A percentile compares a stretch with the other conserved stretches of the same genome.
Conservation (phyloP, 2,888 invertebrate species). For the Tillus elongatus region DNA sequence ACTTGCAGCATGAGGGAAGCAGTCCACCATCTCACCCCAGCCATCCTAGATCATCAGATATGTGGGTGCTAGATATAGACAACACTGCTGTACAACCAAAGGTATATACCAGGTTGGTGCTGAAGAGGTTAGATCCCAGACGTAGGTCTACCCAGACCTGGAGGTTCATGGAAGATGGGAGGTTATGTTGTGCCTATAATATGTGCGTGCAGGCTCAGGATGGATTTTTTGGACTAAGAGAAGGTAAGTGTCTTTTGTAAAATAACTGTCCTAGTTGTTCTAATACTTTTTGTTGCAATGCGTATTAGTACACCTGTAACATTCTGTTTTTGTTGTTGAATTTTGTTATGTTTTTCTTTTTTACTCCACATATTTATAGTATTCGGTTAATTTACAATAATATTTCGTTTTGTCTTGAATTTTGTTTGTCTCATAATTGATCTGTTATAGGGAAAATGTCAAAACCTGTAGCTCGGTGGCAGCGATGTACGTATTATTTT, state of each 20-base stretch:
- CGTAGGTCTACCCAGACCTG: constrained; percentile 87
- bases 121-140: constrained; percentile 75
- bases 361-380: too few relatives aligned
- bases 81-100: constrained; percentile 70
- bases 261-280: too few relatives aligned
- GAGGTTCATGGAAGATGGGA: constrained; percentile 75
- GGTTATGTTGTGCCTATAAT: constrained; percentile 77
- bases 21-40: constrained; percentile 50
- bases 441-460: constrained; percentile 34
- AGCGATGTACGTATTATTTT: constrained; percentile 51
- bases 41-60: constrained; percentile 33
- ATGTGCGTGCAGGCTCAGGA: constrained; percentile 77
- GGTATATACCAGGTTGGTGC: constrained; percentile 61
- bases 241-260: constrained; percentile 32
- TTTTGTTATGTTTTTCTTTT: too few relatives aligned
- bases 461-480: constrained; percentile 47
- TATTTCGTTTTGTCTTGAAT: constrained; percentile 5
- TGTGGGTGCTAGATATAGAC: constrained; percentile 78
- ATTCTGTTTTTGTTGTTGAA: too few relatives aligned
- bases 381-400: too few relatives aligned
- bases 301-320: too few relatives aligned
- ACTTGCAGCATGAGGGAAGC: constrained; percentile 89
- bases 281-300: too few relatives aligned
- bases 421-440: too few relatives aligned
- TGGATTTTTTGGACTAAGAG: constrained; percentile 48